Base-by-base conservation (phyloP, 2,888 invertebrate species). In the Agonopterix arenella region DNA sequence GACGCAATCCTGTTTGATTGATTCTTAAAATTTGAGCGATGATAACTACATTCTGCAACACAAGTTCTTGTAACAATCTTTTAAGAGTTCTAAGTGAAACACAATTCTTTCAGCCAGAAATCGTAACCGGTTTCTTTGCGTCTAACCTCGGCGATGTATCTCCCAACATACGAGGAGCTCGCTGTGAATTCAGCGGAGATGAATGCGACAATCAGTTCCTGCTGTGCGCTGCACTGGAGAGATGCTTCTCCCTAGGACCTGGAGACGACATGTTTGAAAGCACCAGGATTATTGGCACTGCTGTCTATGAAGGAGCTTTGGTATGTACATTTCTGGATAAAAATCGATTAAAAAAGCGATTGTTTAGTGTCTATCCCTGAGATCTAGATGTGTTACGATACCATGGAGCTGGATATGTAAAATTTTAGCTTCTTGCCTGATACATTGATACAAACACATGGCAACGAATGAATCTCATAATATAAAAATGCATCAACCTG, bases 251-350 rank as follows among this genome's bases (percentile, higher is more conserved):
- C 0, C 88, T 89, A 11, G 97, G 97, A 0, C 96, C 96, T 0
- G 96, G 96, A 0, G 89, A 84, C 1, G 92, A 96, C 66, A 96
- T 96, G 94, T 93, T 92, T 62, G 94, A 96, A 58, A 96, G 96
- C 71, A 95, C 96, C 0, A 90, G 88, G 69, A 94, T 97, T 46
- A 96, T 97, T 53, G 96, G 93, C 0, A 81, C 89, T 8, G 90
- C 90, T 49, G 90, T 97, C 50, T 93, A 85, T 61, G 76, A 90
- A 10, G 94, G 93, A 57, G 94, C 96, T 4, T 71, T 88, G 91
- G 88, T 85, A 13, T 71, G 79, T 53, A 36, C 40, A 28, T 28
- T 28, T 28, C 28, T 28, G 18, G 18, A 18, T 18, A 18, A 3
- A 18, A 18, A 18, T 3, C 1, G 18, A 1, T 18, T 18, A 18